phyloP scores from a whole-genome alignment of 1,140 invertebrate species.

The Brachionus asplanchnoidis region DNA sequence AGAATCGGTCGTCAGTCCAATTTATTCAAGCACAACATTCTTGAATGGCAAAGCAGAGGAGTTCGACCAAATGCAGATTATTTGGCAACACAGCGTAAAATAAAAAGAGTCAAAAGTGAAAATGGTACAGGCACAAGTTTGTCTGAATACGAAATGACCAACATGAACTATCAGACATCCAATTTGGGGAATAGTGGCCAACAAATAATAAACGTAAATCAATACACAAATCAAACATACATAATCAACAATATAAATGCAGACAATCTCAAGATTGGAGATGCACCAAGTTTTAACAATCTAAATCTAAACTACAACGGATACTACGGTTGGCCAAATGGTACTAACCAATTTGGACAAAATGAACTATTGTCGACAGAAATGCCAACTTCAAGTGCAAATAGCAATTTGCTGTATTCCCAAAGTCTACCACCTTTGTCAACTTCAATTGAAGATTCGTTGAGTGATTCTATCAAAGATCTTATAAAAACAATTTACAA shows the following conservation, averaged over 20 bases:
- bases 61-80: conserved; percentile 18
- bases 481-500: conserved; percentile 22
- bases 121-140: conserved; percentile 4
- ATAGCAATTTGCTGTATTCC: not conserved
- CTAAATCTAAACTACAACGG: conserved; percentile 5
- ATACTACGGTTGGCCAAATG: not conserved
- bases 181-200: not conserved
- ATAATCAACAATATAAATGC: conserved; percentile 32
- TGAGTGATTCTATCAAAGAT: conserved; percentile 14
- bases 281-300: not conserved
- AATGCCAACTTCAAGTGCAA: not conserved
- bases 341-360: not conserved
- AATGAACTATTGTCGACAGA: not conserved
- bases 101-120: conserved; percentile 31
- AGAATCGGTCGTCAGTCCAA: conserved; percentile 42
- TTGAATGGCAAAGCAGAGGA: conserved; percentile 42
- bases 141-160: conserved; percentile 17
- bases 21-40: conserved; percentile 43
- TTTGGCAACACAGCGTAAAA: conserved; percentile 23
- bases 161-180: conserved; percentile 22
- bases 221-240: conserved; percentile 36
- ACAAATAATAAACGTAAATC: conserved; percentile 32
- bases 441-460: conserved; percentile 16
- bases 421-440: not conserved
- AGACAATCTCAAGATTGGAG: not conserved